Evolutionary conservation across 2,888 invertebrate species (phyloP).

Genomic region (Pollenia amentaria): DNA sequence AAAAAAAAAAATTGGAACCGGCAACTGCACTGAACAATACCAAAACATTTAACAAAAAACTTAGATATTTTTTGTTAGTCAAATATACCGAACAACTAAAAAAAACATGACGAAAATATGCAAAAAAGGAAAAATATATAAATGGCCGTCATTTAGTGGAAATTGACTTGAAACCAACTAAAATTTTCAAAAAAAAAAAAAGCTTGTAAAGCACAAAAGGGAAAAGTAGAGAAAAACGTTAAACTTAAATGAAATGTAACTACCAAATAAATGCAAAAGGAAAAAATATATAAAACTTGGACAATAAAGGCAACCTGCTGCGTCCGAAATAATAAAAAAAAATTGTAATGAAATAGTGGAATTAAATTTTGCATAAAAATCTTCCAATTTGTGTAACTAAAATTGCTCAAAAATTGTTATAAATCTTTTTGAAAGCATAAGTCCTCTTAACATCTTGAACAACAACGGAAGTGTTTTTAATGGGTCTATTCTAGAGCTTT

Average conservation of each 20-base stretch:
- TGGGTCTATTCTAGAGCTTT: too few species aligned
- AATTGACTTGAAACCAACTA: constrained; percentile 73
- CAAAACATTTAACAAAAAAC: constrained; percentile 46
- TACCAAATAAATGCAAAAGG: constrained; percentile 48
- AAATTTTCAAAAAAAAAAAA: constrained; percentile 51
- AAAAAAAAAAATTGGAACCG: constrained; percentile 29
- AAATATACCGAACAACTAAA: constrained; percentile 41
- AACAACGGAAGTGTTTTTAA: too few species aligned
- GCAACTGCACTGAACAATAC: constrained; percentile 58
- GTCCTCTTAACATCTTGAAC: too few species aligned
- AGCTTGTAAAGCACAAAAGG: constrained; percentile 35
- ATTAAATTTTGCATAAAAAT: constrained; percentile 10
- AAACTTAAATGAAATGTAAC: constrained; percentile 69
- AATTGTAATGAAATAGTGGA: constrained; percentile 15
- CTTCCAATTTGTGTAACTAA: neutral
- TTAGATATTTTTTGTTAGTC: constrained; percentile 55
- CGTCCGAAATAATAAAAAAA: constrained; percentile 34
- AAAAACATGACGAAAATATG: constrained; percentile 45
- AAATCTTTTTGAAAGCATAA: too few species aligned
- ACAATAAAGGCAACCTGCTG: constrained; percentile 73
- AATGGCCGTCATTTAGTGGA: constrained; percentile 73
- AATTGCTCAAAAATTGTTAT: too few species aligned
- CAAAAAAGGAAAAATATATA: constrained; percentile 65
- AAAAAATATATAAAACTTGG: constrained; percentile 19
- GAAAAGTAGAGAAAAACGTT: constrained; percentile 42